Base-by-base conservation (phyloP, 1,140 invertebrate species). In the Chrysomallon squamiferum region DNA sequence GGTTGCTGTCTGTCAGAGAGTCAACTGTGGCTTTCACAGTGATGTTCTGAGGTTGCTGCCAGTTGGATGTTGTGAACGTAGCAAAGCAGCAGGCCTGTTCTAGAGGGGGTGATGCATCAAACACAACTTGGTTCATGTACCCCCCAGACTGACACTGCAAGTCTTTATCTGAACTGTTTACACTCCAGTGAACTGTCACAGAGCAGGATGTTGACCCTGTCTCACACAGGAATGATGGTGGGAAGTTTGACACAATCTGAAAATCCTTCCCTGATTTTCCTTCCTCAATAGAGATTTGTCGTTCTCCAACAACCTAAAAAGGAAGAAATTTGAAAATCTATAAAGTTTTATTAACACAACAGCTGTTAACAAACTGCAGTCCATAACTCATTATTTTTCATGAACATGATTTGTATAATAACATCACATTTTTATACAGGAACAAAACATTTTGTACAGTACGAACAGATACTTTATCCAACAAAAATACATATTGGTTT, bases 151-250 rank as follows among this genome's bases (percentile, higher is more conserved):
- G 38, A 47, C 72, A 74, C 2, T 33, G 22, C 2, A 60, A 25
- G 32, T 67, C 62, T 41, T 35, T 20, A 1, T 9, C 30, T n/a
- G 58, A 22, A 6, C 43, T 29, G 7, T 47, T 38, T 1, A 74
- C 35, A 2, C 41, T 3, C 3, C 18, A 60, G 18, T 32, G 29
- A 25, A 74, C 59, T 2, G 45, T 25, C 3, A 76, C 35, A 30
- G 32, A 29, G 52, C 74, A 76, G 58, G 69, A 63, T 15, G 33
- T 56, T 2, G 41, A 41, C 13, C n/a, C 18, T 27, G 52, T 27
- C n/a, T 65, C 50, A 57, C 74, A 76, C 18, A 76, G 15, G 41
- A 76, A 76, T 15, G 69, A 61, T 29, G 74, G 74, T 22, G 74
- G 74, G 11, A 61, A 41, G 15, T 63, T 57, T 27, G 61, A 49